phyloP scores from a whole-genome alignment of 2,888 invertebrate genomes.

The Rhingia campestris region DNA sequence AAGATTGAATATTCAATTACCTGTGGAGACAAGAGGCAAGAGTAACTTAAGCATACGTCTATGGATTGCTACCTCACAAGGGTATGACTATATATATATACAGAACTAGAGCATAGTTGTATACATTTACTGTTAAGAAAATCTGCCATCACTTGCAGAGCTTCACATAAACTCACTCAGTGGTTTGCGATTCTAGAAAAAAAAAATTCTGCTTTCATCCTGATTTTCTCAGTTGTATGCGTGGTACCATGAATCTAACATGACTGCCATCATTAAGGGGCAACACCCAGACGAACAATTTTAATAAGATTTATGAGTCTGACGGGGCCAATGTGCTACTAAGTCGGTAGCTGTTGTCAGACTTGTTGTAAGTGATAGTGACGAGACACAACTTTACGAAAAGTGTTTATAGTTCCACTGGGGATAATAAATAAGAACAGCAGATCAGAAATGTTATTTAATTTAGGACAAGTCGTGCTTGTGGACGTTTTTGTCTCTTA shows the following conservation, averaged over 20 bases:
- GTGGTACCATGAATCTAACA: not conserved
- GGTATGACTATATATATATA: slow-evolving; percentile 44
- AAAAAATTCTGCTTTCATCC: slow-evolving; percentile 14
- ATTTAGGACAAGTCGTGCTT: too few relatives aligned
- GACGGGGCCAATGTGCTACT: slow-evolving; percentile 63
- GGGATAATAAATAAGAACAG: too few relatives aligned
- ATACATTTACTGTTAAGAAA: not conserved
- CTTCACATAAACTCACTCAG: slow-evolving; percentile 58
- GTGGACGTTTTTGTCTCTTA: too few relatives aligned
- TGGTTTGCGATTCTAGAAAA: slow-evolving; percentile 20
- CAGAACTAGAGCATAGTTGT: not conserved
- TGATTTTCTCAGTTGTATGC: slow-evolving; percentile 6
- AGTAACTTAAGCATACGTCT: not conserved
- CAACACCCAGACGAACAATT: slow-evolving; percentile 38
- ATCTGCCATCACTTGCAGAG: slow-evolving; percentile 58
- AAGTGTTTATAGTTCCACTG: too few relatives aligned
- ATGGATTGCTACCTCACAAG: slow-evolving; percentile 4
- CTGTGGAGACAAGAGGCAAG: not conserved
- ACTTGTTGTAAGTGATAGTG: too few relatives aligned
- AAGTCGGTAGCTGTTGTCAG: slow-evolving; percentile 23
- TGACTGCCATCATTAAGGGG: not conserved
- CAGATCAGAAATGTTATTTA: too few relatives aligned
- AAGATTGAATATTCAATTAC: slow-evolving; percentile 65
- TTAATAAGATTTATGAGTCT: slow-evolving; percentile 69
- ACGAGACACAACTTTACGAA: too few relatives aligned